Base-by-base conservation (phyloP, 2,888 invertebrate species). In the Ophion slaviceki region DNA sequence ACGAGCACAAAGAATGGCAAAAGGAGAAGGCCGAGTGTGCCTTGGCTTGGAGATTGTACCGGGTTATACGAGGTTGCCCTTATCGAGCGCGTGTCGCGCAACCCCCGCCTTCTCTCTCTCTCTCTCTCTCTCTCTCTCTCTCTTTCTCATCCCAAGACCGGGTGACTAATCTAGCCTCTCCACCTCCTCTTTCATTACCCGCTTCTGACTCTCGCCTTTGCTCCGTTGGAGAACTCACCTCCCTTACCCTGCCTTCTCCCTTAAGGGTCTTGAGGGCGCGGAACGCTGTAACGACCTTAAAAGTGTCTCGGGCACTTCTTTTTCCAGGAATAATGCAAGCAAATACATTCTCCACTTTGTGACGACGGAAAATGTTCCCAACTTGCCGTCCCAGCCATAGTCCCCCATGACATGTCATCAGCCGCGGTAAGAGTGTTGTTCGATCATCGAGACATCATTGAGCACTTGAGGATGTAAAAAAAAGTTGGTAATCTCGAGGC, bases 101-200 rank as follows among this genome's bases (percentile, higher is more conserved):
- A 80, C 82, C 83, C 71, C 20, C 74, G 53, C 40, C 20, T 32
- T 2, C 32, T 32, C 32, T 32, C 32, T 32, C 32, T 32, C 32
- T 32, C 32, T 32, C 32, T 32, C 64, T 57, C 67, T 11, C 67
- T 67, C 45, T n/a, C 62, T 75, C 61, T 62, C 74, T 59, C n/a
- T 3, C 57, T n/a, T 40, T 57, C 64, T 82, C 81, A 47, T 83
- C 40, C 67, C 80, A 20, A 61, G 85, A 77, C 68, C 82, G 70
- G 86, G 86, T 89, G 88, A 89, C 90, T 89, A 88, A 90, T 90
- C 89, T 86, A 89, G 88, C 82, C 88, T 87, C 85, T 84, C 86
- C 84, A 32, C 82, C 86, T 76, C 70, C 77, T 87, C 86, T 80
- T 88, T 88, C 88, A 88, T 89, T 90, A 86, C 89, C 87, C 86